These are phyloP conservation scores for Tachysurus fulvidraco DNA, from an alignment of 2,113 vertebrate species.

Conservation along the genomic window DNA sequence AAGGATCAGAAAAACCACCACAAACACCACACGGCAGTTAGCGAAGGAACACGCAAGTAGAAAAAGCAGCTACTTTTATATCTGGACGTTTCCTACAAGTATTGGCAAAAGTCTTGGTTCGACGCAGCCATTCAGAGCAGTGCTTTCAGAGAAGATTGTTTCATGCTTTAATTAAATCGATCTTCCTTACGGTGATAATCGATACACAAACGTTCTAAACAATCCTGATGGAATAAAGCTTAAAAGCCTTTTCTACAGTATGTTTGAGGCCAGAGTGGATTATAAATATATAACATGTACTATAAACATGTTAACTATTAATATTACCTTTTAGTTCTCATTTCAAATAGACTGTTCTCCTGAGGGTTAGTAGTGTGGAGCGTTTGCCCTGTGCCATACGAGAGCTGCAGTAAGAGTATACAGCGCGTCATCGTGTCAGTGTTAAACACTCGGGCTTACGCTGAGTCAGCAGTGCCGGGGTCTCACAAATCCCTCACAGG, in stretches of 20 bases:
- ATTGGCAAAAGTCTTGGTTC: background rate
- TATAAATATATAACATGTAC: background rate
- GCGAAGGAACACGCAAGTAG: background rate
- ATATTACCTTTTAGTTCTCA: background rate
- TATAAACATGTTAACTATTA: background rate
- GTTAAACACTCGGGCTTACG: slow-evolving; percentile 49
- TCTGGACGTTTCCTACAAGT: background rate
- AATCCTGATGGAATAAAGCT: background rate
- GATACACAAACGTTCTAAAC: background rate
- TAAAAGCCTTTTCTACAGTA: background rate
- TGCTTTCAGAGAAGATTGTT: background rate
- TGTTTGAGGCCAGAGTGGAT: background rate
- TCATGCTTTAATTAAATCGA: too few relatives aligned
- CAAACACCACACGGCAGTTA: background rate
- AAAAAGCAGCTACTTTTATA: background rate
- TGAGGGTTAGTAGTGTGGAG: background rate
- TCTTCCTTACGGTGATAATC: background rate
- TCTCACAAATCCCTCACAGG: slow-evolving; percentile 63
- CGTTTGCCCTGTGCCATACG: background rate
- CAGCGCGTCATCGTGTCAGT: slow-evolving; percentile 32
- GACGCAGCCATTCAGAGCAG: background rate
- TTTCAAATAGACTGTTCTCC: background rate
- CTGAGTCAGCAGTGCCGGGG: slow-evolving; percentile 57
- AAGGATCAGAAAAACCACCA: background rate
- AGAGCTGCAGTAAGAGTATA: background rate